Evolutionary conservation across 1,140 invertebrate genomes (phyloP).

Genomic region (Spodoptera frugiperda): DNA sequence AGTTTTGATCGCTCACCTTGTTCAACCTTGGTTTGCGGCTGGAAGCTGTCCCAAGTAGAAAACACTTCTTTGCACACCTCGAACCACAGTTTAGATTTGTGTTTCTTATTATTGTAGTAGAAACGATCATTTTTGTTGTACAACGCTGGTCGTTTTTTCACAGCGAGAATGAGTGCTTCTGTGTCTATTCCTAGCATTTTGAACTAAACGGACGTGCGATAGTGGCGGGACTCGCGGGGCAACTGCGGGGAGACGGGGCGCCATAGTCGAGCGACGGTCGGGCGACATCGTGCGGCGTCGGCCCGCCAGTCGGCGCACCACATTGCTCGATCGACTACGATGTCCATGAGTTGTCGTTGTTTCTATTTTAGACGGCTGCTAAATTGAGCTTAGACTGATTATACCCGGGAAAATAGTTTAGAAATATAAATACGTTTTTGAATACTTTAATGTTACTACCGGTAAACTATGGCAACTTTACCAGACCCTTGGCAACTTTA

Average conservation of each 20-base stretch:
- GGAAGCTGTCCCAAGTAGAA: conserved; percentile 51
- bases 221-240: conserved; percentile 16
- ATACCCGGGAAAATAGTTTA: background rate
- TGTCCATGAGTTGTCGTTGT: conserved; percentile 21
- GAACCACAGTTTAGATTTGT: conserved; percentile 58
- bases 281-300: conserved; percentile 19
- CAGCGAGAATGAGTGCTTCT: conserved; percentile 53
- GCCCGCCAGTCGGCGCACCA: background rate
- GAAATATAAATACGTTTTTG: too few species aligned
- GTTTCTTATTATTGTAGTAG: conserved; percentile 57
- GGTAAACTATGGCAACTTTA: too few species aligned
- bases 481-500: too few species aligned
- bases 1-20: conserved; percentile 49
- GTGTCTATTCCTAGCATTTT: conserved; percentile 54
- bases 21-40: conserved; percentile 55
- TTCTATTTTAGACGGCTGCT: background rate
- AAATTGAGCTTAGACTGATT: background rate
- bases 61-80: conserved; percentile 59
- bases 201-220: conserved; percentile 47
- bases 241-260: conserved; percentile 51
- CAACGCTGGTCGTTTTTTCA: conserved; percentile 53
- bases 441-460: too few species aligned
- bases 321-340: conserved; percentile 36
- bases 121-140: conserved; percentile 56
- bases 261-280: conserved; percentile 48